Percentiles rank a stretch among this genome's conserved stretches.
These are phyloP conservation scores for Caenorhabditis zanzibari DNA, from an alignment of 2,888 invertebrate species.

Conservation along the genomic window DNA sequence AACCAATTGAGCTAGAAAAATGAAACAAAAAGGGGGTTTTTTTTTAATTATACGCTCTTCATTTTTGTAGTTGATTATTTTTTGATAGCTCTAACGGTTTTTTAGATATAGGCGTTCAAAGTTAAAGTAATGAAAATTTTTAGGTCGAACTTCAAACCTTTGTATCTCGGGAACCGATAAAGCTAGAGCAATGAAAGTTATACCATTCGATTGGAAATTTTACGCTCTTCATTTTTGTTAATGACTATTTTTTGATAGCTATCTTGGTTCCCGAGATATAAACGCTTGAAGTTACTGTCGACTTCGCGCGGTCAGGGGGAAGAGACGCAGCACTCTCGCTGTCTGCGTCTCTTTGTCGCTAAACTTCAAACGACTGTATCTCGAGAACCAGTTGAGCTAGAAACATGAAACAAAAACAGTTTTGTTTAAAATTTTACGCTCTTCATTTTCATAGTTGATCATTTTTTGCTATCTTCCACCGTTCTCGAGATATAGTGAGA, in stretches of 20 bases:
- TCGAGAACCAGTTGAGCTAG: background rate
- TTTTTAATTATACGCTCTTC: too few relatives aligned
- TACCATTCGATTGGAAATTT: background rate
- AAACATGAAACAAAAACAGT: background rate
- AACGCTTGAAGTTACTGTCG: background rate
- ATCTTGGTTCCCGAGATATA: background rate
- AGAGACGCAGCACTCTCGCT: too few relatives aligned
- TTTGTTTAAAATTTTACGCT: background rate
- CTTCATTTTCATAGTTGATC: background rate
- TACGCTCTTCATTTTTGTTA: background rate
- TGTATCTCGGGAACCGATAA: background rate
- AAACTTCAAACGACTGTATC: background rate
- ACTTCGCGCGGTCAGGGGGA: background rate
- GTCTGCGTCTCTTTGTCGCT: background rate
- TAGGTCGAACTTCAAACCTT: background rate
- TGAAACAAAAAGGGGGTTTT: too few relatives aligned
- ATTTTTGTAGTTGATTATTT: too few relatives aligned
- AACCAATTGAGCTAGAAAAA: too few relatives aligned
- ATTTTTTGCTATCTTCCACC: background rate
- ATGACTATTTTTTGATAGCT: background rate
- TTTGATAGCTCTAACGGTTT: too few relatives aligned
- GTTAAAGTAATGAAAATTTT: too few relatives aligned
- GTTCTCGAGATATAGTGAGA: too few relatives aligned
- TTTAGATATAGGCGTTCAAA: too few relatives aligned
- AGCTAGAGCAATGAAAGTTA: background rate